These are phyloP conservation scores for Turritopsis rubra DNA, from an alignment of 30 jellyfish, hydroid and myxozoan species.

Conservation along the genomic window DNA sequence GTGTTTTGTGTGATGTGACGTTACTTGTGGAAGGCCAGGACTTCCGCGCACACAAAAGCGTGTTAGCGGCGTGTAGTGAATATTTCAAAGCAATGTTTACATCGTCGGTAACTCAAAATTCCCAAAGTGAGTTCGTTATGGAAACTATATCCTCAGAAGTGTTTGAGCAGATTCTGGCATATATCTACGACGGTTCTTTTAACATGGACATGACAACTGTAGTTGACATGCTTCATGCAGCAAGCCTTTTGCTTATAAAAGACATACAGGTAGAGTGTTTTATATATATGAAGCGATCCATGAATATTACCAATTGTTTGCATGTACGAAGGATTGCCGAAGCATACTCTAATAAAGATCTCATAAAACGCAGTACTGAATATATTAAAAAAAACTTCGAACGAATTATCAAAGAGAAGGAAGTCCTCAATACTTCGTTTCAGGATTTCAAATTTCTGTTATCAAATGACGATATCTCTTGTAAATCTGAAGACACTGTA, in stretches of 20 bases:
- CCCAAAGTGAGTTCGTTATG: background rate
- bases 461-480: constrained; percentile 12
- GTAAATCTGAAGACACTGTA: constrained; percentile 30
- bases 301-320: constrained; percentile 20
- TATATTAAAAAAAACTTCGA: constrained; percentile 16
- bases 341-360: constrained; percentile 18
- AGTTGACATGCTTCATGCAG: constrained; percentile 28
- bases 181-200: constrained; percentile 26
- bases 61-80: constrained; percentile 20
- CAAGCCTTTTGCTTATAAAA: constrained; percentile 19
- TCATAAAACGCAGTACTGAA: constrained; percentile 4
- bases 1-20: constrained; percentile 30
- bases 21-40: constrained; percentile 24
- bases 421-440: background rate
- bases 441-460: constrained; percentile 20
- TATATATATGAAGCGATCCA: background rate
- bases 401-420: background rate
- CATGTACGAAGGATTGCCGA: constrained; percentile 17
- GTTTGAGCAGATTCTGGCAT: constrained; percentile 27
- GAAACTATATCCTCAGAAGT: constrained; percentile 22
- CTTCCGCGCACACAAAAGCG: constrained; percentile 22
- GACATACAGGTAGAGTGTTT: constrained; percentile 24
- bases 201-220: constrained; percentile 28
- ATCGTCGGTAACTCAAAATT: constrained; percentile 1
- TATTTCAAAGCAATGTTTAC: constrained; percentile 33